These are phyloP conservation scores for Anthoscopus minutus DNA, from an alignment of 2,113 vertebrate genomes.

Conservation along the genomic window DNA sequence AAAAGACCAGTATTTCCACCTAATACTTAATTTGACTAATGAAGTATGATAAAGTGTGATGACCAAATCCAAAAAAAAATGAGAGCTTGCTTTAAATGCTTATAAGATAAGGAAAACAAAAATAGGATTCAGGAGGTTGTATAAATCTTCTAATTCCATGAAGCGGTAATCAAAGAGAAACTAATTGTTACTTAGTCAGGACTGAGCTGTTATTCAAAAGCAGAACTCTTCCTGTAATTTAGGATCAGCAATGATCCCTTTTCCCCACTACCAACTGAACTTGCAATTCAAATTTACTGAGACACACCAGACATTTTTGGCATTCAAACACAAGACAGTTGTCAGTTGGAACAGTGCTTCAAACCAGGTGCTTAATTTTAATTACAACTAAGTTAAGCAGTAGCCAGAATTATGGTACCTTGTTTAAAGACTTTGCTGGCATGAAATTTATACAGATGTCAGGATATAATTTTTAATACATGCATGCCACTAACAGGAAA, in stretches of 20 bases:
- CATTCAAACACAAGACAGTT: not conserved
- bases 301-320: not conserved
- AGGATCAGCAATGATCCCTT: not conserved
- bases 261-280: not conserved
- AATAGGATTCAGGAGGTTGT: not conserved
- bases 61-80: not conserved
- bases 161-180: not conserved
- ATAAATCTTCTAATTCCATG: not conserved
- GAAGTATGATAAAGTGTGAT: not conserved
- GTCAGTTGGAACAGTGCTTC: not conserved
- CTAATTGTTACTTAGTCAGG: not conserved
- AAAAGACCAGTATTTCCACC: not conserved
- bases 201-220: not conserved
- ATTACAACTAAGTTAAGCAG: constrained; percentile 6
- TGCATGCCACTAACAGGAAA: not conserved
- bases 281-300: not conserved
- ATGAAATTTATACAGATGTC: not conserved
- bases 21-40: not conserved
- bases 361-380: constrained; percentile 23
- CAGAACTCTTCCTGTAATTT: not conserved
- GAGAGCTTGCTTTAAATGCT: not conserved
- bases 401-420: not conserved
- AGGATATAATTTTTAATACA: not conserved
- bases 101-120: not conserved
- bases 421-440: not conserved